Base-by-base conservation (phyloP, 2,888 invertebrate species). In the Hydroisotoma schaefferi region DNA sequence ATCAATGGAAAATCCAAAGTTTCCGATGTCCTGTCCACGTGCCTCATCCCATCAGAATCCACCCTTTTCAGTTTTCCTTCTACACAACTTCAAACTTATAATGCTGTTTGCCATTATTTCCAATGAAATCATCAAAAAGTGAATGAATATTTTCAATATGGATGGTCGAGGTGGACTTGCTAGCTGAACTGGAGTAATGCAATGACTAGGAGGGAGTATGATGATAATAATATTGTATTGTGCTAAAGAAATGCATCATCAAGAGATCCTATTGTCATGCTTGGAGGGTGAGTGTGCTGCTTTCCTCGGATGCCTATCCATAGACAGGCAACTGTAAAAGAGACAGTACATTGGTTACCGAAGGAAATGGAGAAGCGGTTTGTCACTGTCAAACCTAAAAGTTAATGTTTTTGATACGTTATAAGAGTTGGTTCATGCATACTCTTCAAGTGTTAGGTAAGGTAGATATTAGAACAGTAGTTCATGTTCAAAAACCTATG, bases 351-450 rank as follows among this genome's bases (percentile, higher is more conserved):
- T n/a, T n/a, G n/a, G n/a, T n/a, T 65, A 61, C 43, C n/a, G 52
- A 58, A 70, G 69, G 69, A 70, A 70, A 70, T 70, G 69, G 69
- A 66, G 63, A 57, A 61, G 65, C 60, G 64, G 67, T 70, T 70
- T 70, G 70, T 70, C 70, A 70, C 67, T 70, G 70, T 70, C 70
- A 70, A 65, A 63, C 59, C 53, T 46, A 64, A 64, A 69, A 68
- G 70, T 68, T 66, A 70, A 70, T 70, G 70, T 65, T 60, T 60
- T 66, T 68, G 63, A 68, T 69, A 62, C 20, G 40, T 40, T n/a
- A 40, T 40, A 15, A 20, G 20, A 15, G 40, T 18, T 40, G 40
- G n/a, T n/a, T n/a, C n/a, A n/a, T n/a, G n/a, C n/a, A n/a, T n/a
- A n/a, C n/a, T n/a, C n/a, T n/a, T n/a, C n/a, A n/a, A n/a, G n/a